phyloP scores from a whole-genome alignment of 2,113 vertebrate genomes.

The Plectropomus leopardus region DNA sequence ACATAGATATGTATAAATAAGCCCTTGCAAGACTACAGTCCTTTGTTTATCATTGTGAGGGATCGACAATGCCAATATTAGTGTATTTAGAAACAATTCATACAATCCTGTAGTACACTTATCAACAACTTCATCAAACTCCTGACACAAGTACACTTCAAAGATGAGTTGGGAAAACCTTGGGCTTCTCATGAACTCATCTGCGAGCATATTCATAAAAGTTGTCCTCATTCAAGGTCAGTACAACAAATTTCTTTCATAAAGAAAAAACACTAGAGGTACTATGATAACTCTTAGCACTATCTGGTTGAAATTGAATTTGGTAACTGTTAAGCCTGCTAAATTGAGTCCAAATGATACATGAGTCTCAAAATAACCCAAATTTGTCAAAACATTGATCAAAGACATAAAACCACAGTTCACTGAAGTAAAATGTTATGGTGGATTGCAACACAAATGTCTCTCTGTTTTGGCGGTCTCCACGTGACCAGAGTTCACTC shows the following conservation, averaged over 20 bases:
- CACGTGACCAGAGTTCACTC: conserved; percentile 23
- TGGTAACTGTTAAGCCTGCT: not conserved
- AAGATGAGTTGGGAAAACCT: not conserved
- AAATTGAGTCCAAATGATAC: not conserved
- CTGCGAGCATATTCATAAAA: conserved; percentile 1
- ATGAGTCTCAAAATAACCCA: not conserved
- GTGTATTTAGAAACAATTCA: not conserved
- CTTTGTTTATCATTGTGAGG: not conserved
- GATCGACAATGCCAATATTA: not conserved
- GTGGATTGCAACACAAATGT: conserved; percentile 9
- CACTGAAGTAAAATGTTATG: not conserved
- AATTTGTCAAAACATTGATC: not conserved
- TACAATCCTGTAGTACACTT: not conserved
- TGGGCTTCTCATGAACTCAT: no score
- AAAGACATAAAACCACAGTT: not conserved
- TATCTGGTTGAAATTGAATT: no score
- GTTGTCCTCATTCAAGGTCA: not conserved
- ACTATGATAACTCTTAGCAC: not conserved
- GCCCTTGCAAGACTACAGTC: not conserved
- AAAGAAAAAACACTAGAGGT: not conserved
- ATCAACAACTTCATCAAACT: not conserved
- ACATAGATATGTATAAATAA: no score
- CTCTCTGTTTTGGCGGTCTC: conserved; percentile 10
- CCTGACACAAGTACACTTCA: not conserved
- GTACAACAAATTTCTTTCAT: not conserved